Conservation (phyloP, 1,140 invertebrate genomes). For the Sinonovacula constricta region DNA sequence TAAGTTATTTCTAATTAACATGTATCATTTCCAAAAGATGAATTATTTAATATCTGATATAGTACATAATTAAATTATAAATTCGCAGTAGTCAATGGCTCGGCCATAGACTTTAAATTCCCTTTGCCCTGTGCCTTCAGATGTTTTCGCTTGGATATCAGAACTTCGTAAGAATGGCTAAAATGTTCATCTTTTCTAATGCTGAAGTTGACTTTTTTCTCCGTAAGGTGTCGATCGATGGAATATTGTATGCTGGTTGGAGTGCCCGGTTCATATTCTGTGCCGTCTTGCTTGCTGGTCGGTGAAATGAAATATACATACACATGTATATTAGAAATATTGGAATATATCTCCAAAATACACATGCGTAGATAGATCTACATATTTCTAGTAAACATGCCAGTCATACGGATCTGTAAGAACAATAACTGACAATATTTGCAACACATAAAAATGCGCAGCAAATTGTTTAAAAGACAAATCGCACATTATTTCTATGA, state of each 20-base stretch:
- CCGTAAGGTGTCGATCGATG: neutral
- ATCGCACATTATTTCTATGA: too few species aligned
- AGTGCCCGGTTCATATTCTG: neutral
- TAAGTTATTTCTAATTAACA: too few species aligned
- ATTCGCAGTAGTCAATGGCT: neutral
- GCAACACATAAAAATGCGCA: too few species aligned
- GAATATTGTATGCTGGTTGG: constrained; percentile 1
- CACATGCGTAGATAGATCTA: too few species aligned
- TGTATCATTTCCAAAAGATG: neutral
- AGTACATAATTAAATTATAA: neutral
- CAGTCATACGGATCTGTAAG: too few species aligned
- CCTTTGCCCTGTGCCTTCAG: constrained; percentile 3
- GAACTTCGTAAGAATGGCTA: neutral
- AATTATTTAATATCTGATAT: neutral
- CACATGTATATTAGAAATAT: too few species aligned
- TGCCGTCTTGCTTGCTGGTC: neutral
- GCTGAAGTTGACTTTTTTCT: constrained; percentile 1
- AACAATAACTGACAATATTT: too few species aligned
- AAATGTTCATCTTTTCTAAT: neutral
- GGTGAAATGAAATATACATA: too few species aligned
- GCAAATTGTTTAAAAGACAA: too few species aligned
- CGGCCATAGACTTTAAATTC: neutral
- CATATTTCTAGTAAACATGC: too few species aligned
- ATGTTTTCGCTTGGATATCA: constrained; percentile 1
- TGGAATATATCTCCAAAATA: too few species aligned